Conservation (phyloP, 2,797 vertebrate genomes). For the Cetoscarus ocellatus region DNA sequence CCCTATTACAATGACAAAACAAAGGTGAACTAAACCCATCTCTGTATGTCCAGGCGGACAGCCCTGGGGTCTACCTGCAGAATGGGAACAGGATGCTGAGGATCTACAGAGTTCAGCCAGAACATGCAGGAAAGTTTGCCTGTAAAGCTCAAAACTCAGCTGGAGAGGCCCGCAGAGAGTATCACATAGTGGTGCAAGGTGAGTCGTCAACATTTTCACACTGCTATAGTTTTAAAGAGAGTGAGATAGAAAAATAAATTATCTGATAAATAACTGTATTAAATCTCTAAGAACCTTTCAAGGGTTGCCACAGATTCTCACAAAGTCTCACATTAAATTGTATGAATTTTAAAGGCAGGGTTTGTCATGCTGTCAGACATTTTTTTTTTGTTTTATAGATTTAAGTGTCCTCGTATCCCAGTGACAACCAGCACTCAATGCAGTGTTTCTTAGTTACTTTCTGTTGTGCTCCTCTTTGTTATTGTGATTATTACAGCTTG, state of each 20-base stretch:
- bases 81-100: slow-evolving; percentile 84
- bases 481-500: no score
- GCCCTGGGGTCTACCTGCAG: slow-evolving; percentile 79
- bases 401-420: no score
- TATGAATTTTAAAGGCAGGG: no score
- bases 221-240: slow-evolving; percentile 1
- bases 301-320: no score
- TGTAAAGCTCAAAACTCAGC: slow-evolving; percentile 88
- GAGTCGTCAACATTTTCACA: slow-evolving; percentile 54
- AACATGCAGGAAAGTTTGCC: slow-evolving; percentile 86
- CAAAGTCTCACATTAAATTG: no score
- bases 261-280: background rate
- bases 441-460: no score
- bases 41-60: slow-evolving; percentile 71
- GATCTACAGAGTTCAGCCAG: slow-evolving; percentile 84
- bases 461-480: no score
- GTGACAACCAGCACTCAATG: no score
- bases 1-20: slow-evolving; percentile 30
- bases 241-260: background rate
- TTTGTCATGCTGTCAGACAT: no score
- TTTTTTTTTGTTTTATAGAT: no score
- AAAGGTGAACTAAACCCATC: slow-evolving; percentile 3
- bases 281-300: background rate
- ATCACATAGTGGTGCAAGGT: slow-evolving; percentile 89
- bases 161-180: slow-evolving; percentile 80